A percentile compares a stretch with the other conserved stretches of the same genome.
These are phyloP conservation scores for Poeciliopsis occidentalis DNA, from an alignment of 2,113 vertebrate species.

Conservation along the genomic window DNA sequence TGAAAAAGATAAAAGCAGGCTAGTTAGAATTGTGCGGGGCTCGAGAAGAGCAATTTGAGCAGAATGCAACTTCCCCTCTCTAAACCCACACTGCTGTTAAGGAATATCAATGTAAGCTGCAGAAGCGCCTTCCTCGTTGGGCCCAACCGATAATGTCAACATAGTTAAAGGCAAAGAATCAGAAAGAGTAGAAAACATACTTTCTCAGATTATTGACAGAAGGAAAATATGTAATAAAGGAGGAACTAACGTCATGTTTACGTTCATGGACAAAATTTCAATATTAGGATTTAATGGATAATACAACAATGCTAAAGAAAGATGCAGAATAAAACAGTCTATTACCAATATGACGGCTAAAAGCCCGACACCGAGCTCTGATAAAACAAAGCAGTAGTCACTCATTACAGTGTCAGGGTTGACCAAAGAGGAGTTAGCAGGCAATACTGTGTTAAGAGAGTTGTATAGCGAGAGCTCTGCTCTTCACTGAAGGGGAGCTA, in stretches of 20 bases:
- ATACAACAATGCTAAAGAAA: background rate
- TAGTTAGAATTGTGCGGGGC: slow-evolving; percentile 48
- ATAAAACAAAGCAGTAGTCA: slow-evolving; percentile 49
- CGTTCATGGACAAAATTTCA: background rate
- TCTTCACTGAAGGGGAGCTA: slow-evolving; percentile 12
- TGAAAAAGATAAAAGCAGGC: slow-evolving; percentile 68
- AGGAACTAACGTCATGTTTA: background rate
- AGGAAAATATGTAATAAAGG: slow-evolving; percentile 4
- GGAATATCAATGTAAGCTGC: slow-evolving; percentile 36
- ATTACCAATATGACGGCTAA: slow-evolving; percentile 9
- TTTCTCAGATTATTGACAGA: background rate
- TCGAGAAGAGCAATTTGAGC: slow-evolving; percentile 38
- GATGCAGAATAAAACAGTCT: slow-evolving; percentile 5
- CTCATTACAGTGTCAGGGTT: slow-evolving; percentile 35
- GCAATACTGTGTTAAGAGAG: slow-evolving; percentile 28
- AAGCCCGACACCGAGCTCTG: slow-evolving; percentile 31
- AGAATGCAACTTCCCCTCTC: slow-evolving; percentile 23
- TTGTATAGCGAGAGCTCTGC: slow-evolving; percentile 13
- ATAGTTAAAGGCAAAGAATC: slow-evolving; percentile 39
- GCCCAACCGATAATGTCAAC: slow-evolving; percentile 42
- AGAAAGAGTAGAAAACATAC: slow-evolving; percentile 4
- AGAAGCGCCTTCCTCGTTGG: slow-evolving; percentile 25
- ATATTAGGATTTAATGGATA: background rate
- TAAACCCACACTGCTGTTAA: slow-evolving; percentile 44
- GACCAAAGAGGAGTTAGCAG: slow-evolving; percentile 39